phyloP scores from a whole-genome alignment of 2,797 vertebrate species.

The Sylvilagus floridanus region DNA sequence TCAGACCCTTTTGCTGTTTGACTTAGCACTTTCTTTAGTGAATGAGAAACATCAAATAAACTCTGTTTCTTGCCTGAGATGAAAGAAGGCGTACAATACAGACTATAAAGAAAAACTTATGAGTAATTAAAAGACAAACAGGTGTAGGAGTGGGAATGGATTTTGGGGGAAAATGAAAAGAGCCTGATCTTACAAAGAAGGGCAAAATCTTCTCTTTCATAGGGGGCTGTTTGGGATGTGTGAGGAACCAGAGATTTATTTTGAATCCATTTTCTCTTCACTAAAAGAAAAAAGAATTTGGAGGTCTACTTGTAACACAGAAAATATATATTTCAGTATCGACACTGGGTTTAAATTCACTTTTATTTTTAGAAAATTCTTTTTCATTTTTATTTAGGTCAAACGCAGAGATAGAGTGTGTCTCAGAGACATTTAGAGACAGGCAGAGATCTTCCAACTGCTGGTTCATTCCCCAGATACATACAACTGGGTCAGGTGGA shows the following conservation, averaged over 20 bases:
- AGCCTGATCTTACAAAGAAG: slow-evolving; percentile 38
- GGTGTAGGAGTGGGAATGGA: neutral
- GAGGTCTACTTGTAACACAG: slow-evolving; percentile 33
- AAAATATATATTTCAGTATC: neutral
- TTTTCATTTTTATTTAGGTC: no score
- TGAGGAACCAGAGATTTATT: slow-evolving; percentile 71
- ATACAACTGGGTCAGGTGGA: no score
- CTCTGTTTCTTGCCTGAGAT: slow-evolving; percentile 62
- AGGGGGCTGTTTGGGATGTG: neutral
- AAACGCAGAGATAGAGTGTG: no score
- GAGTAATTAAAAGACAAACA: neutral
- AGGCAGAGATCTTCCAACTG: no score
- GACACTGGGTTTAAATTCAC: neutral
- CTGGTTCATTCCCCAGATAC: no score
- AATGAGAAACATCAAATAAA: slow-evolving; percentile 82
- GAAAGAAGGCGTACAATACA: slow-evolving; percentile 63
- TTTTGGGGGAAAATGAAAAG: slow-evolving; percentile 55
- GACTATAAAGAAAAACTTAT: slow-evolving; percentile 75
- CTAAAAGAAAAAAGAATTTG: slow-evolving; percentile 24
- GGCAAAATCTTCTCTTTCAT: slow-evolving; percentile 48
- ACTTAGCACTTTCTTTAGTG: slow-evolving; percentile 83
- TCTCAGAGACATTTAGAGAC: no score
- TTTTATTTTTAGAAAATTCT: no score
- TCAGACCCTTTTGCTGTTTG: slow-evolving; percentile 72
- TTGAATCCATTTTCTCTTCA: slow-evolving; percentile 38